phyloP scores from a whole-genome alignment of 1,140 invertebrate genomes.

The Ceratitis capitata region DNA sequence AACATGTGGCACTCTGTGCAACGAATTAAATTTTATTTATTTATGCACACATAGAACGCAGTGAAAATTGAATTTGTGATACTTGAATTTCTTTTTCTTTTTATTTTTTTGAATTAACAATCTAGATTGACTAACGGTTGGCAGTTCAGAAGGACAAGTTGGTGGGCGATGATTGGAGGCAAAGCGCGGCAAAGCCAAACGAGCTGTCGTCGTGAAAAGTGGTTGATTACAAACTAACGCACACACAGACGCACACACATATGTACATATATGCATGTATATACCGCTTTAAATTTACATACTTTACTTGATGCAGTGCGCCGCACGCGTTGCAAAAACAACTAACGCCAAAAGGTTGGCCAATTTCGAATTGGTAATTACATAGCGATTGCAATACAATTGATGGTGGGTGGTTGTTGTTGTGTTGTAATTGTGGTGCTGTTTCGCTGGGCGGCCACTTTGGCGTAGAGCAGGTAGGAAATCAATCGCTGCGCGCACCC shows the following conservation, averaged over 20 bases:
- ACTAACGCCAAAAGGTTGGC: not conserved
- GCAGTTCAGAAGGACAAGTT: not conserved
- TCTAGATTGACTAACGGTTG: not conserved
- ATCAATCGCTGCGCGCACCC: not conserved
- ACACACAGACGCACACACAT: not conserved
- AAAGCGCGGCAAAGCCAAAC: not conserved
- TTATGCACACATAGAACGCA: slow-evolving; percentile 23
- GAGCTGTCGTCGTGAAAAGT: slow-evolving; percentile 1
- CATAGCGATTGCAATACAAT: not conserved
- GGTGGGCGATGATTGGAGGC: not conserved
- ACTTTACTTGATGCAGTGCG: not conserved
- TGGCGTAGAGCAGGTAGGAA: not conserved
- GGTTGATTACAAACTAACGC: not conserved
- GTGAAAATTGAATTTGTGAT: slow-evolving; percentile 24
- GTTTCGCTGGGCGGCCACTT: not conserved
- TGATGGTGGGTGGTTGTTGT: not conserved
- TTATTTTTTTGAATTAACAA: slow-evolving; percentile 23
- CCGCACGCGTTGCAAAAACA: not conserved
- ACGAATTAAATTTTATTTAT: slow-evolving; percentile 32
- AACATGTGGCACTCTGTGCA: slow-evolving; percentile 17
- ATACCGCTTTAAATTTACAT: not conserved
- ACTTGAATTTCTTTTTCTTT: too few relatives aligned
- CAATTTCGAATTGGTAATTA: not conserved
- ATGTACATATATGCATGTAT: not conserved
- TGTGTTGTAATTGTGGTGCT: not conserved